phyloP scores from a whole-genome alignment of 2,888 invertebrate species.

The Eupithecia pulchellata region DNA sequence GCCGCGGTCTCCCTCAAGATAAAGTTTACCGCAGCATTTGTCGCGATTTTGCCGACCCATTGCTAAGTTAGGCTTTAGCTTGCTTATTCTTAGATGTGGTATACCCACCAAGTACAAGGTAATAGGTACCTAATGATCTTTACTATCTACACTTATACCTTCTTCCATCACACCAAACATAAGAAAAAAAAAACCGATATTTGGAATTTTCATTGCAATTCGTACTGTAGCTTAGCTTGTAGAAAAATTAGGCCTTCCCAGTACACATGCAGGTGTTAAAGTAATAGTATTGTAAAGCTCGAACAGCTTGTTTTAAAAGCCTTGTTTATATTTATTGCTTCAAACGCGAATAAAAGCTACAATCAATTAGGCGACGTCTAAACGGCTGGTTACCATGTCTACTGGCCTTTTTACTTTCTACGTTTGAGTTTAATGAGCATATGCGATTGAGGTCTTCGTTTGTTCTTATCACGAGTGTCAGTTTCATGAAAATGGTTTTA shows the following conservation, averaged over 20 bases:
- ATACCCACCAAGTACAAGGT: neutral
- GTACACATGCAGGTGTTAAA: slow-evolving; percentile 15
- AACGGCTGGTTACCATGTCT: neutral
- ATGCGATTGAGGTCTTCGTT: neutral
- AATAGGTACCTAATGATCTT: too few species aligned
- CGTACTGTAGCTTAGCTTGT: neutral
- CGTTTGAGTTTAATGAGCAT: neutral
- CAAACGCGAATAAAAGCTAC: slow-evolving; percentile 25
- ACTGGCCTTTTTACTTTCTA: neutral
- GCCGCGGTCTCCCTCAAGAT: neutral
- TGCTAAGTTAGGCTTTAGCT: too few species aligned
- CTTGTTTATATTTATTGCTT: slow-evolving; percentile 20
- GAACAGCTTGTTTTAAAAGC: slow-evolving; percentile 25
- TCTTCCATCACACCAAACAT: neutral
- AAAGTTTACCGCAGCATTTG: neutral
- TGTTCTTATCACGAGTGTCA: neutral
- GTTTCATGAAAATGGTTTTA: neutral
- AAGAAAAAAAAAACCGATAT: neutral
- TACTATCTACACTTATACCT: neutral
- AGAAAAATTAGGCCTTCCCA: neutral
- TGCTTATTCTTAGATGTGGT: neutral
- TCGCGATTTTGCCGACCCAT: neutral
- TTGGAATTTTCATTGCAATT: neutral
- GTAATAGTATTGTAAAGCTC: slow-evolving; percentile 3
- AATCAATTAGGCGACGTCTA: slow-evolving; percentile 24